Evolutionary conservation across 1,140 invertebrate species (phyloP).

Genomic region (Mesaphorura yosii): DNA sequence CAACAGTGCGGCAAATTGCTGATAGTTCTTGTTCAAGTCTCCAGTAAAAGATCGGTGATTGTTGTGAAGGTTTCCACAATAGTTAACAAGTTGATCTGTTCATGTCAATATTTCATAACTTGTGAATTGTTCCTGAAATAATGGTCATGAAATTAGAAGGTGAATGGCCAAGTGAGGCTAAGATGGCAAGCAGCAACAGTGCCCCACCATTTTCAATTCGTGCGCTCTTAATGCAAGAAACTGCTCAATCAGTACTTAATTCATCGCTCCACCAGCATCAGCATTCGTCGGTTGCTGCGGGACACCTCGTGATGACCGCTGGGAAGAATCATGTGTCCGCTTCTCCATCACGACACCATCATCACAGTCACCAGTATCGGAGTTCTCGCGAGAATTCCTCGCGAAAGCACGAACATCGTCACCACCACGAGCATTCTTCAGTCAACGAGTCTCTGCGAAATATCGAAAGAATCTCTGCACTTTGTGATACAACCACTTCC

Average conservation of each 20-base stretch:
- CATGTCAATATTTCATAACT: too few relatives aligned
- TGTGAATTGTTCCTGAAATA: too few relatives aligned
- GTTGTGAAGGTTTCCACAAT: too few relatives aligned
- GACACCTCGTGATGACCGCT: background rate
- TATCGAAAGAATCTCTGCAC: slow-evolving; percentile 25
- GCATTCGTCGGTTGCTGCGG: background rate
- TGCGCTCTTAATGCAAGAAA: slow-evolving; percentile 30
- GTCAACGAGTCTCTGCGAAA: background rate
- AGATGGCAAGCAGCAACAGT: slow-evolving; percentile 26
- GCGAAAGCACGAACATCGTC: too few relatives aligned
- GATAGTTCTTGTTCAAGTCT: too few relatives aligned
- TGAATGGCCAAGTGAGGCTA: slow-evolving; percentile 31
- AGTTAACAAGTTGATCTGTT: too few relatives aligned
- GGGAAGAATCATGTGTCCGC: background rate
- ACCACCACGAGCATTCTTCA: too few relatives aligned
- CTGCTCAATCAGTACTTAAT: slow-evolving; percentile 5
- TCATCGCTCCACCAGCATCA: background rate
- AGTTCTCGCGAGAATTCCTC: too few relatives aligned
- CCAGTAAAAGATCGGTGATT: too few relatives aligned
- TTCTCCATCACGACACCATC: too few relatives aligned
- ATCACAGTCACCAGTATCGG: too few relatives aligned
- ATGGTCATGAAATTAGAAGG: slow-evolving; percentile 33
- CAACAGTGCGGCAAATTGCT: too few relatives aligned
- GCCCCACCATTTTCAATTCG: slow-evolving; percentile 30
- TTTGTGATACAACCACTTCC: slow-evolving; percentile 31